Conservation (phyloP, 2,113 vertebrate genomes). For the Synodontis membranacea region DNA sequence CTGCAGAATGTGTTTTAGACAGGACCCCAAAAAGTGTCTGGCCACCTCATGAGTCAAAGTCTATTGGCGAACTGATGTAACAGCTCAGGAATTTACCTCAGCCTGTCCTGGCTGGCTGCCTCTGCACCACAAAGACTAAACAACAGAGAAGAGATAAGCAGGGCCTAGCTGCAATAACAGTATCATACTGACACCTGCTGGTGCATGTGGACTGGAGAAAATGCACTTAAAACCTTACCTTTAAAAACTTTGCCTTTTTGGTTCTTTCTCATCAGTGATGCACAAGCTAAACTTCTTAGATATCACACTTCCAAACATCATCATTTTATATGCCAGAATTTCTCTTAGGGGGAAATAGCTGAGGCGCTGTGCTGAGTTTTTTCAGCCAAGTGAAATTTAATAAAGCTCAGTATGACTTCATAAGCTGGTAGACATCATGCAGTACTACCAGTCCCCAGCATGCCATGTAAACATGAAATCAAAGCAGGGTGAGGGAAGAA, state of each 20-base stretch:
- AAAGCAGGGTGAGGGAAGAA: neutral
- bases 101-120: constrained; percentile 29
- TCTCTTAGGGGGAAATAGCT: neutral
- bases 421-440: neutral
- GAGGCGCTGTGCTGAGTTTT: neutral
- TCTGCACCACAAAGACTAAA: constrained; percentile 40
- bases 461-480: constrained; percentile 7
- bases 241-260: neutral
- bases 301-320: neutral
- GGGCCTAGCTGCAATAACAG: neutral
- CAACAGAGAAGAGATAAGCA: constrained; percentile 3
- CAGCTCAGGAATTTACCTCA: constrained; percentile 52
- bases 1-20: constrained; percentile 50
- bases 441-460: neutral
- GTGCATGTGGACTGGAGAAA: neutral
- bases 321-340: neutral
- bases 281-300: neutral
- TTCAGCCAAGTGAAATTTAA: neutral
- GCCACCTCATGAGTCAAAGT: constrained; percentile 57
- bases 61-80: constrained; percentile 57
- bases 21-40: constrained; percentile 50
- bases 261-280: neutral
- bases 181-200: constrained; percentile 28
- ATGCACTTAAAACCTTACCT: neutral
- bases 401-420: neutral